Evolutionary conservation across 2,888 invertebrate genomes (phyloP), one percentile per base, ranked within the genome.

Genomic region (Biston betularia): DNA sequence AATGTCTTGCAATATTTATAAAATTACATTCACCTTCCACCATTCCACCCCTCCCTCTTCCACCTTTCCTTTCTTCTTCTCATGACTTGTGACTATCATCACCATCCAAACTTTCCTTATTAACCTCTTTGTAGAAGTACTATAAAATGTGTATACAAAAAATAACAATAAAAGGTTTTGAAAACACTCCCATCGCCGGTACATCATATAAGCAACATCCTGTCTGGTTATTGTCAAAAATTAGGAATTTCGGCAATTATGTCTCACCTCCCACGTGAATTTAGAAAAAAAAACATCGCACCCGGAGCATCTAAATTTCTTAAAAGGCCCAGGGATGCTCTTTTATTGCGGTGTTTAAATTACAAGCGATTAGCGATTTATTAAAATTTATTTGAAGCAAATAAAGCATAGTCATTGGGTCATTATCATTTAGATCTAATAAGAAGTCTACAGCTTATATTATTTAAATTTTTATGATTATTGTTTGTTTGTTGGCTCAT

Each of bases 151-250:
- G 6, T 8, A 4, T 35, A 56, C 62, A 65, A 65, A 54, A 42
- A 74, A 75, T 64, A 73, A 70, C 72, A 67, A 63, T 58, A 49
- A 62, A 61, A 24, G 33, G 49, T 50, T 48, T 62, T 40, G 61
- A 62, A 78, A 74, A 65, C 72, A 71, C 65, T 63, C 71, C 75
- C 75, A 68, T 70, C 79, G 77, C 80, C 84, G 85, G 87, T 84
- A 81, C 84, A 84, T 88, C 86, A 92, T 92, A 92, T 92, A 89
- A 90, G 90, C 90, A 87, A 93, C 89, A 92, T 92, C 92, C 92
- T 90, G 91, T 87, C 91, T 90, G 90, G 89, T 90, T 92, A 93
- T 92, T 92, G 92, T 92, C 91, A 91, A 93, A 92, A 93, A 90
- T 91, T 90, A 86, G 92, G 92, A 91, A 92, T 92, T 90, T 92